Conservation (phyloP, 2,113 vertebrate genomes). For the Chaetura pelagica region DNA sequence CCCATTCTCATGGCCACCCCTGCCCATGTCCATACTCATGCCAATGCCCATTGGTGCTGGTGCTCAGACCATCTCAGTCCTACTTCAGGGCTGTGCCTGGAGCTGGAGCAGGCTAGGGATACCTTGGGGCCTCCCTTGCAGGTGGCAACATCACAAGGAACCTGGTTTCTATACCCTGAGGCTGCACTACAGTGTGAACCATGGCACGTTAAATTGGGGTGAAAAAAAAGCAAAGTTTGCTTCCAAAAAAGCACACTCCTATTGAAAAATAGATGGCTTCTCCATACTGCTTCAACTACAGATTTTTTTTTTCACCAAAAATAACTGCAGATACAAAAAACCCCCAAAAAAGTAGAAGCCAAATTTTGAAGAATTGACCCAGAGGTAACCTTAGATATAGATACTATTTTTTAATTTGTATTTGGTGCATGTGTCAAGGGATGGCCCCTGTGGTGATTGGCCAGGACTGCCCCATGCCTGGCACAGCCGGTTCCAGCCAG, state of each 20-base stretch:
- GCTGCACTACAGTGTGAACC: accelerated
- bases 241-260: background rate
- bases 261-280: background rate
- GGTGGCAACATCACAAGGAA: accelerated
- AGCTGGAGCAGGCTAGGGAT: accelerated
- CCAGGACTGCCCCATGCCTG: accelerated
- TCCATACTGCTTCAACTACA: background rate
- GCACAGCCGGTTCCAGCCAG: accelerated
- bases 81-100: background rate
- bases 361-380: background rate
- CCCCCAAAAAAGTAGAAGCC: background rate
- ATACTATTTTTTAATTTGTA: background rate
- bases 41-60: accelerated
- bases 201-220: accelerated
- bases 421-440: background rate
- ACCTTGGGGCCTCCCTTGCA: background rate
- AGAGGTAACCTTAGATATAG: background rate
- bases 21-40: background rate
- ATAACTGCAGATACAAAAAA: background rate
- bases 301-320: background rate
- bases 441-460: no score
- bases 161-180: background rate
- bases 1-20: accelerated
- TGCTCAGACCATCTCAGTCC: background rate
- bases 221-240: background rate